Evolutionary conservation across 1,140 invertebrate species (phyloP).

Genomic region (Saccostrea echinata): DNA sequence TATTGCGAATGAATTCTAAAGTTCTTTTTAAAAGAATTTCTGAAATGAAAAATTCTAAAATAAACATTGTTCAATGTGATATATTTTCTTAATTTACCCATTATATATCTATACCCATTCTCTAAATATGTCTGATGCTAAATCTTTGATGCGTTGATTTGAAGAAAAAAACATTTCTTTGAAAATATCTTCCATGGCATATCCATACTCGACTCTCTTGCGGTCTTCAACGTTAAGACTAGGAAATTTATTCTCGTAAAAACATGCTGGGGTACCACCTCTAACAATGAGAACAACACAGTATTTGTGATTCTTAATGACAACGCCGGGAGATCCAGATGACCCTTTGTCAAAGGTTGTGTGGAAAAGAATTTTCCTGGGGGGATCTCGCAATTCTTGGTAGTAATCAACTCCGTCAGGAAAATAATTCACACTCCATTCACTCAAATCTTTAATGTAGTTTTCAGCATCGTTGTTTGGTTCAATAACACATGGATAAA

Average conservation of each 20-base stretch:
- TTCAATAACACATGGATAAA: not conserved
- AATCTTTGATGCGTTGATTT: not conserved
- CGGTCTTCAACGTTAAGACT: not conserved
- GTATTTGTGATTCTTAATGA: not conserved
- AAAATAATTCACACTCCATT: not conserved
- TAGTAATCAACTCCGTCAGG: not conserved
- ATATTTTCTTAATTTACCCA: too few species aligned
- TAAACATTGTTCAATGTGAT: too few species aligned
- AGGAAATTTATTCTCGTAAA: not conserved
- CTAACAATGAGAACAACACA: not conserved
- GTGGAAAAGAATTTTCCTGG: not conserved
- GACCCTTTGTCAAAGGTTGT: not conserved
- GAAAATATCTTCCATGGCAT: not conserved
- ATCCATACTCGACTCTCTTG: not conserved
- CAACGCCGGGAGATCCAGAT: not conserved
- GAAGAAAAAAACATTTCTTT: not conserved
- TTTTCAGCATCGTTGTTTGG: not conserved
- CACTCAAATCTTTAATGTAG: not conserved
- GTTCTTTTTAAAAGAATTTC: too few species aligned
- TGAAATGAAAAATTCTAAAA: too few species aligned
- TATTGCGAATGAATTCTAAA: too few species aligned
- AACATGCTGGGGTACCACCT: not conserved
- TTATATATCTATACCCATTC: not conserved
- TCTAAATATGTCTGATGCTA: not conserved
- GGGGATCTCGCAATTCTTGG: not conserved